phyloP scores from a whole-genome alignment of 2,888 invertebrate species.

The Meta bourneti region DNA sequence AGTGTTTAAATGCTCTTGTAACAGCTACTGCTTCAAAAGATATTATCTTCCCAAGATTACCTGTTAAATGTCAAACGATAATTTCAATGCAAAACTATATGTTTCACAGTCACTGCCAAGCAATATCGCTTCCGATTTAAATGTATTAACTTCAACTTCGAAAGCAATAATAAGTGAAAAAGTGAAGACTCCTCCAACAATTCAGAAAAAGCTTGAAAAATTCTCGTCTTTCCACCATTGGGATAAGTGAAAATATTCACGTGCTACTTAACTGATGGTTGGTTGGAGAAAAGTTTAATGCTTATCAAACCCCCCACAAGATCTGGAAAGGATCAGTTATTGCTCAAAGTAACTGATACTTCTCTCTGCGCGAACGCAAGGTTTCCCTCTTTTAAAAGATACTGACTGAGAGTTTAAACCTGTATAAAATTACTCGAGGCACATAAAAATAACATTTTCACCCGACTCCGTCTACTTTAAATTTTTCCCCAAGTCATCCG shows the following conservation, averaged over 20 bases:
- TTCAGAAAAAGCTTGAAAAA: neutral
- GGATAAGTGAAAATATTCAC: neutral
- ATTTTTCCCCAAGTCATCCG: neutral
- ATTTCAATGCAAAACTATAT: neutral
- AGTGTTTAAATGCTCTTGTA: neutral
- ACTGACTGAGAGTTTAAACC: neutral
- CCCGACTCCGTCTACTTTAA: neutral
- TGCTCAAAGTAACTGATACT: neutral
- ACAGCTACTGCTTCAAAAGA: neutral
- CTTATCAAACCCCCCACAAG: neutral
- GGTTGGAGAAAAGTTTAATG: neutral
- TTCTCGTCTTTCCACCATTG: neutral
- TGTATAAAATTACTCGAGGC: constrained; percentile 19
- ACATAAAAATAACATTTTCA: constrained; percentile 45
- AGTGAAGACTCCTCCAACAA: neutral
- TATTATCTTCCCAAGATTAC: neutral
- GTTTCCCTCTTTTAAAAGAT: neutral
- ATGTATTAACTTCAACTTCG: neutral
- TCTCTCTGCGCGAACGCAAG: neutral
- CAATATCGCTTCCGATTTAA: too few species aligned
- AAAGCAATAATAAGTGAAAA: neutral
- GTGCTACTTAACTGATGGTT: neutral
- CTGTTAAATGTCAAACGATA: neutral
- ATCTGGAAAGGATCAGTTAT: neutral
- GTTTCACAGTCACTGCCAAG: too few species aligned